Base-by-base conservation (phyloP, 2,888 invertebrate genomes). In the Sepioteuthis lessoniana region DNA sequence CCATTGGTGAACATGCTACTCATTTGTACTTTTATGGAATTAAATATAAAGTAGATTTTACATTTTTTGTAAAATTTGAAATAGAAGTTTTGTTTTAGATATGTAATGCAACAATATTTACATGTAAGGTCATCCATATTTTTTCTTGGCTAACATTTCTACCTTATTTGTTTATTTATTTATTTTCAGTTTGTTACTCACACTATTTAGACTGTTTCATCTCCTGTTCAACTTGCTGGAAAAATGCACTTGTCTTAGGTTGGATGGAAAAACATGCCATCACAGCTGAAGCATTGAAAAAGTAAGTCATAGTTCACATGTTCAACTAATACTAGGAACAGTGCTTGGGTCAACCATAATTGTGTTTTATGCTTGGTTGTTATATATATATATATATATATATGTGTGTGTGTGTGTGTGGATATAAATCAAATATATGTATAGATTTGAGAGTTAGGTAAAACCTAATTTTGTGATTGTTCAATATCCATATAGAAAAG, bases 211-310 rank as follows among this genome's bases (percentile, higher is more conserved):
- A 97, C 93, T 97, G 97, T 94, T 97, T 97, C 94, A 96, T 97
- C 94, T 97, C 97, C 95, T 97, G 97, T 95, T 96, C 97, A 10
- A 97, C 97, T 0, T 97, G 96, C 46, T 96, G 95, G 93, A 95
- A 95, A 16, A 96, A 96, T 94, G 97, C 97, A 37, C 95, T 97
- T 91, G 97, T 97, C 94, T 97, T 97, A 95, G 97, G 97, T 90
- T 97, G 97, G 97, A 96, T 97, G 96, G 97, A 97, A 95, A 97
- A 97, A 95, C 96, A 97, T 94, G 95, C 95, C 13, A 95, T 95
- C 46, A 38, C 50, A 7, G 42, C 46, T 31, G 94, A 46, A 55
- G 13, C 50, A 42, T 55, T 92, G 47, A 47, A 37, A 31, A 94
- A 55, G 60, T 76, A 94, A 94, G 47, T 76, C 76, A 35, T n/a